Conservation (phyloP, 1,140 invertebrate genomes). For the Drosophila pachea region DNA sequence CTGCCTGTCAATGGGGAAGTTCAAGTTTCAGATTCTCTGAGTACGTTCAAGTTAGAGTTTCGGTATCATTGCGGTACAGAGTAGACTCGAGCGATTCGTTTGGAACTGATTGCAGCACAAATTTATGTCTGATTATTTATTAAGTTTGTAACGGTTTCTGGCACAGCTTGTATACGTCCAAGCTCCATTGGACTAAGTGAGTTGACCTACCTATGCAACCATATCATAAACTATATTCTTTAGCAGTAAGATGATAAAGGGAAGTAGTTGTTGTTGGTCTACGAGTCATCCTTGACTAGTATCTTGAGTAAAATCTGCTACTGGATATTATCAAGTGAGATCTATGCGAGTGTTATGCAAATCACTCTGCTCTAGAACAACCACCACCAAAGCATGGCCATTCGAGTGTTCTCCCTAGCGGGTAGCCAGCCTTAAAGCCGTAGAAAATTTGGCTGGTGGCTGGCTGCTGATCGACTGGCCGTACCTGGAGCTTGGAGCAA, state of each 20-base stretch:
- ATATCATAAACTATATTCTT: conserved; percentile 1
- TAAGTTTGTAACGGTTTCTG: conserved; percentile 38
- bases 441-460: not conserved
- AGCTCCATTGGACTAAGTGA: conserved; percentile 48
- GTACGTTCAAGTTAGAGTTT: conserved; percentile 55
- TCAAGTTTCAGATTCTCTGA: conserved; percentile 51
- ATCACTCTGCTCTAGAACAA: conserved; percentile 42
- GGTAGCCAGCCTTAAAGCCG: conserved; percentile 10
- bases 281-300: not conserved
- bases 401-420: conserved; percentile 12
- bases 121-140: conserved; percentile 49
- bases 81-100: conserved; percentile 37
- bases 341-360: conserved; percentile 69
- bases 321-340: conserved; percentile 56
- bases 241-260: too few relatives aligned
- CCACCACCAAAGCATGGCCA: conserved; percentile 47
- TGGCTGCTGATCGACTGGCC: conserved; percentile 6
- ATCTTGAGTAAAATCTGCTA: conserved; percentile 43
- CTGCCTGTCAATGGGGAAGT: conserved; percentile 61
- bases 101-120: conserved; percentile 54
- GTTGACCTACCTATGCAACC: conserved; percentile 2
- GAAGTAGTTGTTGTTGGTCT: too few relatives aligned
- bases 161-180: conserved; percentile 12
- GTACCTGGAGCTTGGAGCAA: conserved; percentile 21
- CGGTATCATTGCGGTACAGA: conserved; percentile 34